These are phyloP conservation scores for Ceratothoa steindachneri DNA, from an alignment of 2,888 invertebrate genomes.

Conservation along the genomic window DNA sequence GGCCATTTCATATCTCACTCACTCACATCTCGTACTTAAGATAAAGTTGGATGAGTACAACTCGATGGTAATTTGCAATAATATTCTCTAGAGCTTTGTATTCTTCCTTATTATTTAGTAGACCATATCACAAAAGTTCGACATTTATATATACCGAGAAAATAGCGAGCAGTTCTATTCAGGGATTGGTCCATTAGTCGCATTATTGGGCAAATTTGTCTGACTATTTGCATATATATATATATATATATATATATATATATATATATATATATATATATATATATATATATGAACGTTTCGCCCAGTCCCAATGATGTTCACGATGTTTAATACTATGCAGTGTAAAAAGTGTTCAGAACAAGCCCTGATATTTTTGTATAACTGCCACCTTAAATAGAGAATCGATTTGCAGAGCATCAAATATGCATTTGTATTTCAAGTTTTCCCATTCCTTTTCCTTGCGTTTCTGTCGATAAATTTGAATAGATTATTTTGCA, in stretches of 20 bases:
- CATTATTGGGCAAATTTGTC: background rate
- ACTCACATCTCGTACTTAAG: background rate
- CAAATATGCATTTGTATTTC: background rate
- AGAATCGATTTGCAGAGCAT: background rate
- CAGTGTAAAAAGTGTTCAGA: background rate
- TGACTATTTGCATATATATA: constrained; percentile 10
- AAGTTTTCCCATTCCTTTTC: background rate
- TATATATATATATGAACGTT: background rate
- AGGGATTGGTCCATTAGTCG: too few species aligned
- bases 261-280: background rate
- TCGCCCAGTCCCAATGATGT: background rate
- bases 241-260: constrained; percentile 23
- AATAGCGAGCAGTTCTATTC: too few species aligned
- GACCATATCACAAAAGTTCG: background rate
- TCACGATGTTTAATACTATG: background rate
- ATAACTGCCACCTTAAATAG: background rate
- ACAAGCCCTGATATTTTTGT: background rate
- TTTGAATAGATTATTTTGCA: background rate
- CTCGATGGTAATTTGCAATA: background rate
- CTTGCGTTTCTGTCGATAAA: background rate
- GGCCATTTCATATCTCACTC: background rate
- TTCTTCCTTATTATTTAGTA: background rate
- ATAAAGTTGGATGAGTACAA: background rate
- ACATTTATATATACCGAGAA: background rate
- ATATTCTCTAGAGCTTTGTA: background rate